Base-by-base conservation (phyloP, 64 coral and sea anemone species). In the Cladopsammia gracilis region DNA sequence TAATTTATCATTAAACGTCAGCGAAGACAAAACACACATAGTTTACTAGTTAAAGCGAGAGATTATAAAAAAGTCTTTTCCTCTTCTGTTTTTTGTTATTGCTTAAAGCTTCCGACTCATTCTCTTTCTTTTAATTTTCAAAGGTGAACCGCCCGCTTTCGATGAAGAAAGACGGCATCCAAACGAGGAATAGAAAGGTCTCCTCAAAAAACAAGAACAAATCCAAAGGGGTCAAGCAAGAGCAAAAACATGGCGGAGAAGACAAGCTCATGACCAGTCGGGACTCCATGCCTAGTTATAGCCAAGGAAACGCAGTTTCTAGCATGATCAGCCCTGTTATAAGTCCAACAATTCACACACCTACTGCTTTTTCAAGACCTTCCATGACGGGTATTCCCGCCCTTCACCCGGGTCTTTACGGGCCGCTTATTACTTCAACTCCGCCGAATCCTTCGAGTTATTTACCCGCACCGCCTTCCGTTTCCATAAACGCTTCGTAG, bases 161-260 rank as follows among this genome's bases (percentile, higher is more conserved):
- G 11, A 99, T 99, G 98, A 99, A 99, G 77, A 99, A 99, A 47
- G 98, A 99, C 49, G 98, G 98, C 26, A 99, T 99, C 46, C 98
- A 99, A 87, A 99, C 98, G 15, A 85, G 98, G 44, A 99, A 99
- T 48, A 77, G 98, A 79, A 99, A 99, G 91, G 98, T 99, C 76
- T 99, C 98, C 3, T 99, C 98, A 16, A 99, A 99, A 44, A 99
- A 91, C 45, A 99, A 99, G 90, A 99, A 99, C 65, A 99, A 99
- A 78, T 87, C 88, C 48, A 99, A 93, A 15, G 91, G 92, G 13
- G 91, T 99, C 1, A 99, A 99, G 52, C 98, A 99, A 82, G 98
- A 99, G 59, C 96, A 88, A 24, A 98, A 98, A 87, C 91, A 88
- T 49, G 96, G 93, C 4, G 92, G 89, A 2, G 96, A 98, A 7